Base-by-base conservation (phyloP, 2,888 invertebrate genomes). In the Ormia ochracea region DNA sequence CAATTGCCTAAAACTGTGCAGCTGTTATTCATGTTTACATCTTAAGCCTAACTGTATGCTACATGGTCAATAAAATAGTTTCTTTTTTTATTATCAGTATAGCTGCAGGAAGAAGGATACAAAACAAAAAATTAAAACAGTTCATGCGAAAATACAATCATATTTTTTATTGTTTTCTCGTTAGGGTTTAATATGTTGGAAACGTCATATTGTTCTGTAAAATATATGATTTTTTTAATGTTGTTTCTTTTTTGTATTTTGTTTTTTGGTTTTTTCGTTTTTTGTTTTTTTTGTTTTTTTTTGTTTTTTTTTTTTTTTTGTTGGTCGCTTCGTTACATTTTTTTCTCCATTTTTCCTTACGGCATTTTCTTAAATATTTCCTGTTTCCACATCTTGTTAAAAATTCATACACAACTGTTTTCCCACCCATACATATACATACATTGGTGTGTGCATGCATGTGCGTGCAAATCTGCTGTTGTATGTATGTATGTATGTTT, bases 121-220 rank as follows among this genome's bases (percentile, higher is more conserved):
- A 38, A 63, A 12, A 61, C 17, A 56, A 41, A 70, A 85, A 86
- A 84, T 85, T 85, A 85, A 87, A 87, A 83, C 85, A 86, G 87
- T 86, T 87, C 88, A 87, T 84, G 87, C 85, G 88, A 85, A 88
- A 87, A 87, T 85, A 87, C 85, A 87, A 88, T 87, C 87, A 87
- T 88, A 87, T 87, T 58, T 76, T 88, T 87, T 85, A 86, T 87
- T 88, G 26, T 36, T n/a, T 19, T 63, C 84, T 84, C 78, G 66
- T 77, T 14, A 50, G 28, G 28, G 50, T 78, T 61, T 66, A 52
- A 68, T 65, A 74, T 45, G 33, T 7, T 61, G 41, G 1, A 45
- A 58, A 21, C 23, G 41, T 70, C 52, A 61, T 66, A 66, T 70
- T 79, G 65, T 61, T 70, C 50, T 65, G 38, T 48, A 65, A 56